Evolutionary conservation across 2,797 vertebrate genomes (phyloP), one percentile per base, ranked within the genome.

Genomic region (Micrastur ruficollis): DNA sequence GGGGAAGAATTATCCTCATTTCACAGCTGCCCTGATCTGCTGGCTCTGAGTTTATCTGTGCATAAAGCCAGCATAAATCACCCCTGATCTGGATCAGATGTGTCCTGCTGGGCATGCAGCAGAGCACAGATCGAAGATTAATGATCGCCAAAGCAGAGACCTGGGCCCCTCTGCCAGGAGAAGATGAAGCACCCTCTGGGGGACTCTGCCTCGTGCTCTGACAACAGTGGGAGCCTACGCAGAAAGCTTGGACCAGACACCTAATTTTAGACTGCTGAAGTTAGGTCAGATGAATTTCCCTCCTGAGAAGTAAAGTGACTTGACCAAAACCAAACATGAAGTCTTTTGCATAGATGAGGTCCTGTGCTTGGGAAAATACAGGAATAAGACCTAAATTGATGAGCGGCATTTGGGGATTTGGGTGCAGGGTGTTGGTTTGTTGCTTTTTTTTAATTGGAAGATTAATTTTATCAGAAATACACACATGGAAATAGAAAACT

Each of bases 31-130:
- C 90, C 90, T 78, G 73, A 83, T 92, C 93, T 53, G 44, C 81
- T 91, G 84, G 84, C 84, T 91, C 49, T 3, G 72, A 56, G 91
- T 71, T 78, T 42, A 81, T 96, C 86, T 81, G 92, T 76, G 95
- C 86, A 59, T 56, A 67, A 62, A 91, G 86, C 70, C 86, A 76
- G 78, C 55, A 89, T 95, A 95, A 96, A 97, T 97, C 94, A 93
- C 65, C 81, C 52, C 93, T 92, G 95, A 83, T 90, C 52, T 90
- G 92, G 71, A 93, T 96, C 96, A 93, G 96, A 96, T 92, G 84
- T n/a, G 79, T 95, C 89, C 95, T 97, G 86, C 92, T 95, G 96
- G 94, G 92, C 89, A 61, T 65, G 92, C 95, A 93, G 79, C 74
- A 81, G 63, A 92, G 86, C 89, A 74, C 67, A 91, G 92, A 95